Evolutionary conservation across 2,113 vertebrate genomes (phyloP), one percentile per base, ranked within the genome.

Genomic region (Rhineura floridana): DNA sequence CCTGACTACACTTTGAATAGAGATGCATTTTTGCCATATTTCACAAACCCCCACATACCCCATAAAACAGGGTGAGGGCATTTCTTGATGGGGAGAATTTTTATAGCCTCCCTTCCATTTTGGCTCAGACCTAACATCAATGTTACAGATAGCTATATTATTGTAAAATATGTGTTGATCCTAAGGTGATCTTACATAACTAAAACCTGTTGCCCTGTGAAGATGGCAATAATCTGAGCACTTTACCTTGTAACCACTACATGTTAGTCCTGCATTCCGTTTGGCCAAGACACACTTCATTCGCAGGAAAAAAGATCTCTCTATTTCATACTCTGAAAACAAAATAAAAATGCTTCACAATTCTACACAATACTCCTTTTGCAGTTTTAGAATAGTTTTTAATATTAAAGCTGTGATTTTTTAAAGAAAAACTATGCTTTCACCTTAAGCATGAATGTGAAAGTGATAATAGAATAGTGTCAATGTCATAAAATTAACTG

Each of bases 231-330:
- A 0, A 28, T 6, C 55, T 72, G 0, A 63, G 0, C 30, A 15
- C 69, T 25, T 50, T 96, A 98, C 98, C 98, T 99, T 99, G 91
- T 98, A 99, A n/a, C 98, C 98, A 11, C 98, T 98, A 94, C 98
- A 98, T 0, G 98, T 99, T 84, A 99, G 92, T 52, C 98, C 98
- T 7, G 98, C 98, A 0, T 99, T 99, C 84, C 98, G 96, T 91
- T 99, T 99, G 33, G 98, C 98, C 81, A 99, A 95, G 84, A 99
- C 98, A 87, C 98, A 99, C 90, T 99, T 99, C 98, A 99, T 99
- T 70, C 98, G 97, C 88, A 99, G 96, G 91, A 99, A 99, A 94
- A 99, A 99, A 0, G 98, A 99, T 86, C 98, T 97, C 92, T 99
- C 98, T 0, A 98, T 96, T 96, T 99, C 98, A 1, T 98, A 98